Percentiles rank a stretch among this genome's conserved stretches.
These are phyloP conservation scores for Psammodynastes pulverulentus DNA, from an alignment of 2,113 vertebrate species.

Conservation along the genomic window DNA sequence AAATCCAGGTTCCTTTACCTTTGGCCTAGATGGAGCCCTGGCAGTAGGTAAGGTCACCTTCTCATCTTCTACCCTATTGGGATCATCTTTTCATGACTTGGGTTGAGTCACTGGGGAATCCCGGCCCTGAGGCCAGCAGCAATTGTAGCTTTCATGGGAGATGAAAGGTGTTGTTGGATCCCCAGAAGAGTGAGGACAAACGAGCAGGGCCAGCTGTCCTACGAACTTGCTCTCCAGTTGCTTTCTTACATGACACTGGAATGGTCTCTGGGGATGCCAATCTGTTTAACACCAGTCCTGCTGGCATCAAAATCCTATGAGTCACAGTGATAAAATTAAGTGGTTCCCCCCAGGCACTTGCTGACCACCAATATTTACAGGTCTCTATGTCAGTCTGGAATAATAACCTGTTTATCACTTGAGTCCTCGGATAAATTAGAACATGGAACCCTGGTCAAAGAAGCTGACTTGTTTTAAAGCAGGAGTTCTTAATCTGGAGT, in stretches of 20 bases:
- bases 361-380: conserved; percentile 47
- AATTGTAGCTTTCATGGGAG: not conserved
- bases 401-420: conserved; percentile 59
- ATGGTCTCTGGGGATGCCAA: conserved; percentile 1
- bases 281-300: conserved; percentile 29
- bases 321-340: conserved; percentile 58
- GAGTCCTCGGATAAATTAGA: conserved; percentile 35
- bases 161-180: not conserved
- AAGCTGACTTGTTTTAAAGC: not conserved
- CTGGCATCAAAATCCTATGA: conserved; percentile 33
- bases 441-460: conserved; percentile 26
- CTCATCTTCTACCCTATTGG: not conserved
- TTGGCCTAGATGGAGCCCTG: not conserved
- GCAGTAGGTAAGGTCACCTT: not conserved
- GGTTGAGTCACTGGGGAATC: not conserved
- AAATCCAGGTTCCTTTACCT: not conserved
- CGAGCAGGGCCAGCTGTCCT: not conserved
- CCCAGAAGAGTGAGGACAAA: not conserved
- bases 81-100: not conserved
- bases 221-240: not conserved
- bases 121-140: not conserved
- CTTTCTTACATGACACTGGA: conserved; percentile 16
- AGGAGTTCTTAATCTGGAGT: not conserved
- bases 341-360: not conserved
- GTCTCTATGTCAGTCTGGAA: conserved; percentile 43